A percentile compares a stretch with the other conserved stretches of the same genome.
Evolutionary conservation across 2,888 invertebrate genomes (phyloP).

Genomic region (Fragum fragum): DNA sequence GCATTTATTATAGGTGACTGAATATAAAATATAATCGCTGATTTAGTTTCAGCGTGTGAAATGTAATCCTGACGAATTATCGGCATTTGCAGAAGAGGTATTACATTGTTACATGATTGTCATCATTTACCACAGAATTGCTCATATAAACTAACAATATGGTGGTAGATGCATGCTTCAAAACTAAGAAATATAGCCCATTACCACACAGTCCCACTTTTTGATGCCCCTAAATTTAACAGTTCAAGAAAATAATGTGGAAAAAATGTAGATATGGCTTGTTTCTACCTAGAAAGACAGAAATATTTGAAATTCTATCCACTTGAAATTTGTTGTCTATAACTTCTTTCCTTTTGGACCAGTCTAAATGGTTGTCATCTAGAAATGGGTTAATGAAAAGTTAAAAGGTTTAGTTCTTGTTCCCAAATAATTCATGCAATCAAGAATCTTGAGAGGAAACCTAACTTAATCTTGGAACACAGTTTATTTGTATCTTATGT

Average conservation of each 20-base stretch:
- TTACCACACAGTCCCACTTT: not conserved
- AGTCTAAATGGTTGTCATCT: not conserved
- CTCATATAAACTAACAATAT: not conserved
- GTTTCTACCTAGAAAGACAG: not conserved
- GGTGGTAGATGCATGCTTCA: not conserved
- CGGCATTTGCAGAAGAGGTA: not conserved
- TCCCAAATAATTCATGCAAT: too few relatives aligned
- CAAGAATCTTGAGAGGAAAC: too few relatives aligned
- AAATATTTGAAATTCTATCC: not conserved
- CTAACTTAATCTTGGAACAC: too few relatives aligned
- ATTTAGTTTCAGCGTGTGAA: not conserved
- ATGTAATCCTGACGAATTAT: not conserved
- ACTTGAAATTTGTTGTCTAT: not conserved
- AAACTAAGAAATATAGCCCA: not conserved
- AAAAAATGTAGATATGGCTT: not conserved
- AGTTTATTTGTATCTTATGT: too few relatives aligned
- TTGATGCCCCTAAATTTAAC: not conserved
- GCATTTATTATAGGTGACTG: too few relatives aligned
- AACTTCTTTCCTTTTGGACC: not conserved
- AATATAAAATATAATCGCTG: not conserved
- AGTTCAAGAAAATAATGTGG: slow-evolving; percentile 10
- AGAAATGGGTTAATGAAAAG: slow-evolving; percentile 1
- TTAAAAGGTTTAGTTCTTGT: too few relatives aligned
- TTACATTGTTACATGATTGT: not conserved
- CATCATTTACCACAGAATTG: not conserved